phyloP scores from a whole-genome alignment of 2,113 vertebrate genomes.

The Pleuronectes platessa region DNA sequence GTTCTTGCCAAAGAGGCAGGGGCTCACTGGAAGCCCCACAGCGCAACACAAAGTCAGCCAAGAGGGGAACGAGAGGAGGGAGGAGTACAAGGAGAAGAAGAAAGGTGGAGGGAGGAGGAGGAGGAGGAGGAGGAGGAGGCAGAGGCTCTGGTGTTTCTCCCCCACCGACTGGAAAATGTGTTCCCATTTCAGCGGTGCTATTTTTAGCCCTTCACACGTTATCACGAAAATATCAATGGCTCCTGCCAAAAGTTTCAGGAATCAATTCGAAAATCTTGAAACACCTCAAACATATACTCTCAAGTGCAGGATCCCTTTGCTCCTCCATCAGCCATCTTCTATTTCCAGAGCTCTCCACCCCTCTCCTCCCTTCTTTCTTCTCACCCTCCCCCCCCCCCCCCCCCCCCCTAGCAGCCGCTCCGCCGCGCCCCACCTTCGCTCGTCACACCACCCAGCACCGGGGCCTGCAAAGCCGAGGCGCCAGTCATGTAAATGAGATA shows the following conservation, averaged over 20 bases:
- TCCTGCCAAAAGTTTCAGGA: neutral
- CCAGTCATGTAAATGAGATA: conserved; percentile 78
- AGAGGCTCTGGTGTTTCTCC: neutral
- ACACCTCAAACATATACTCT: neutral
- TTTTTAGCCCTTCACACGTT: conserved; percentile 21
- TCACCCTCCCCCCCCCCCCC: neutral
- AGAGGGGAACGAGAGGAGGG: conserved; percentile 49
- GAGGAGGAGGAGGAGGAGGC: conserved; percentile 6
- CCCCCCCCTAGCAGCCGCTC: neutral
- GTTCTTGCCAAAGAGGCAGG: conserved; percentile 70
- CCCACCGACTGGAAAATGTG: neutral
- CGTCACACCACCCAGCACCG: conserved; percentile 47
- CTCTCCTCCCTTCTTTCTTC: conserved; percentile 1
- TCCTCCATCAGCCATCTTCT: conserved; percentile 6
- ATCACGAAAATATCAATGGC: neutral
- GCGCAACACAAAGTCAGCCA: conserved; percentile 74
- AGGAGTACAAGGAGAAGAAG: neutral
- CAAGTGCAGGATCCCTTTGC: neutral
- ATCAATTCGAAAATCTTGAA: conserved; percentile 4
- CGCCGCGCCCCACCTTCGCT: conserved; percentile 22
- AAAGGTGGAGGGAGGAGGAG: conserved; percentile 24
- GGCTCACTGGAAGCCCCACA: conserved; percentile 66
- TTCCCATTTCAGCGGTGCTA: neutral
- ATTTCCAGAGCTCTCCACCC: neutral
- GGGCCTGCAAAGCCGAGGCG: conserved; percentile 45